Evolutionary conservation across 2,888 invertebrate species (phyloP).

Genomic region (Pycnomerus fuliginosus): DNA sequence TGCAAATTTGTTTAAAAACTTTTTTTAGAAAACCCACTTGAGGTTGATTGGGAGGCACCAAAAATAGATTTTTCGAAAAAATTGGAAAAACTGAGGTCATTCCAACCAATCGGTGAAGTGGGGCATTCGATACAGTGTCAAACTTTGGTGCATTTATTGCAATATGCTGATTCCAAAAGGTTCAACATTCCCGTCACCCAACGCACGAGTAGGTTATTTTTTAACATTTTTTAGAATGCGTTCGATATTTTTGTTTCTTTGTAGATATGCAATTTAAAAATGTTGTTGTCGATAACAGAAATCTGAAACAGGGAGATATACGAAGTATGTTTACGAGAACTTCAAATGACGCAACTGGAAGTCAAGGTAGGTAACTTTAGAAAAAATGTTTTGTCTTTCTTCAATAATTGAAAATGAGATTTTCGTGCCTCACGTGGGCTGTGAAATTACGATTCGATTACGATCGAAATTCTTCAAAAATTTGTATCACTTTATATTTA

Average conservation of each 20-base stretch:
- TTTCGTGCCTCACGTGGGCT: too few relatives aligned
- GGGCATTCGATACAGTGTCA: conserved; percentile 55
- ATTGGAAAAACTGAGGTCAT: conserved; percentile 55
- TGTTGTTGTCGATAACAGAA: conserved; percentile 19
- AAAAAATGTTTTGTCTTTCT: not conserved
- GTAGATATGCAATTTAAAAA: not conserved
- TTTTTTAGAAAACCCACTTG: conserved; percentile 9
- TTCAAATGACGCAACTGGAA: conserved; percentile 23
- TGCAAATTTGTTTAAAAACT: too few relatives aligned
- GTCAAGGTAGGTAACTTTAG: conserved; percentile 10
- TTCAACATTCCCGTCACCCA: conserved; percentile 54
- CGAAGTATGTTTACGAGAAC: conserved; percentile 58
- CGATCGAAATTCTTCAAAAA: not conserved
- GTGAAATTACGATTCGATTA: too few relatives aligned
- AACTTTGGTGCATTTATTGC: conserved; percentile 53
- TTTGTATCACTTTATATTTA: too few relatives aligned
- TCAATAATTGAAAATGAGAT: not conserved
- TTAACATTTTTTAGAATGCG: conserved; percentile 2
- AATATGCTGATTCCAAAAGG: conserved; percentile 56
- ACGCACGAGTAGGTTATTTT: conserved; percentile 48
- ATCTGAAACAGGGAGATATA: conserved; percentile 58
- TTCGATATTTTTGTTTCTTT: conserved; percentile 1
- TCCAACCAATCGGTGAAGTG: conserved; percentile 54
- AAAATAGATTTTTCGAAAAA: conserved; percentile 48
- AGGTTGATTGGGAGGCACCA: conserved; percentile 5